Evolutionary conservation across 2,888 invertebrate genomes (phyloP), one percentile per base, ranked within the genome.

Genomic region (Dermolepida albohirtum): DNA sequence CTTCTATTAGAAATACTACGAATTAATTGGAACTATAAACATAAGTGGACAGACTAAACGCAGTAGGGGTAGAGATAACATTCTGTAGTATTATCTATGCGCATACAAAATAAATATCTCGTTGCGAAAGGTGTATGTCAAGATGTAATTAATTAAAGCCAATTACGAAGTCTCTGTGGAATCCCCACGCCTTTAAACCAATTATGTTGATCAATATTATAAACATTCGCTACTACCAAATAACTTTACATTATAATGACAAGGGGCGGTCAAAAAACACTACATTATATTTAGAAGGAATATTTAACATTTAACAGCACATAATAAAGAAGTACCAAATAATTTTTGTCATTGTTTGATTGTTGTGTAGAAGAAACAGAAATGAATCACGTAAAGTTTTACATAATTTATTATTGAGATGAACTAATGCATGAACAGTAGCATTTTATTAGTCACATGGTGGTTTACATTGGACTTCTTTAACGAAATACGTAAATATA

Each of bases 111-210:
- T 68, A 59, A 59, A 64, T 64, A 41, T 49, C 39, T 44, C 27
- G 16, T 57, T 63, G 39, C 29, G 55, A 65, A 68, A 63, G 68
- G 67, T 57, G 66, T 63, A 70, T 64, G 66, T 69, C 63, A 62
- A 68, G 67, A 67, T 66, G 66, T 72, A 70, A 72, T 72, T 72
- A 72, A 72, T 72, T 72, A 72, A 67, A 69, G 64, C 67, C 69
- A 72, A 72, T 72, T 72, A 72, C 64, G 59, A 51, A 66, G 57
- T 68, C 66, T 51, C 65, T 43, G 49, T 34, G 51, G 66, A 55
- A 66, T 62, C 51, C 57, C 40, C 43, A 41, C 50, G 62, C 41
- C 49, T 55, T 44, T 66, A 41, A 65, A 69, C 67, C 66, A 69
- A 69, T 71, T 71, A 66, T 63, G 65, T 59, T 65, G 64, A 71